phyloP scores from a whole-genome alignment of 2,797 vertebrate species.

The Scyliorhinus canicula region DNA sequence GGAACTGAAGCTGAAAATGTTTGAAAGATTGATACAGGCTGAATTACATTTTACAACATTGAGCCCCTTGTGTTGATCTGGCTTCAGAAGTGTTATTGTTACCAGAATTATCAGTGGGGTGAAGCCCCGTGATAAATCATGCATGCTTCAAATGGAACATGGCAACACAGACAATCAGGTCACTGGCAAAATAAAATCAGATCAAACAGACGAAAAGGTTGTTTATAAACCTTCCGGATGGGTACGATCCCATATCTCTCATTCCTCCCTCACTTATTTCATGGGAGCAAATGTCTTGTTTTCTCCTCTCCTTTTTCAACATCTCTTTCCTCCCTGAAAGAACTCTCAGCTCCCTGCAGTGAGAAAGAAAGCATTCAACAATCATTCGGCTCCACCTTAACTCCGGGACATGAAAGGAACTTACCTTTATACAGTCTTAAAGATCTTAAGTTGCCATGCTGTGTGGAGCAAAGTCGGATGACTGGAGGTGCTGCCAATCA shows the following conservation, averaged over 20 bases:
- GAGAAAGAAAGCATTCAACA: not conserved
- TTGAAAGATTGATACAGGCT: not conserved
- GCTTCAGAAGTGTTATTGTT: not conserved
- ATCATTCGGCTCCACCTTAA: not conserved
- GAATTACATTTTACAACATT: constrained; percentile 10
- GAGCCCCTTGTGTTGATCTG: not conserved
- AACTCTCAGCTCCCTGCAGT: not conserved
- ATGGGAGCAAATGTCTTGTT: not conserved
- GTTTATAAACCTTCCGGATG: not conserved
- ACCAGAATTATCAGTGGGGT: not conserved
- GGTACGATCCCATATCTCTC: not conserved
- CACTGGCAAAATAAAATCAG: not conserved
- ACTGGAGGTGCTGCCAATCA: not conserved
- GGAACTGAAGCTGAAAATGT: not conserved
- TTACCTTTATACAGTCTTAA: not conserved
- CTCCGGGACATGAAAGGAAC: not conserved
- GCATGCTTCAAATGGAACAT: not conserved
- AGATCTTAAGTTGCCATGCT: not conserved
- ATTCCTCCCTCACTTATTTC: not conserved
- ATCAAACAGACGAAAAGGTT: not conserved
- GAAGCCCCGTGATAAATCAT: not conserved
- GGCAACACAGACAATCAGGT: not conserved
- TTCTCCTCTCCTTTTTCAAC: not conserved
- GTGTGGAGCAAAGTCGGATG: not conserved
- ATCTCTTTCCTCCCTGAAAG: not conserved